Percentiles rank a stretch among this genome's conserved stretches.
phyloP scores from a whole-genome alignment of 1,140 invertebrate genomes.

The Temnothorax curvispinosus region DNA sequence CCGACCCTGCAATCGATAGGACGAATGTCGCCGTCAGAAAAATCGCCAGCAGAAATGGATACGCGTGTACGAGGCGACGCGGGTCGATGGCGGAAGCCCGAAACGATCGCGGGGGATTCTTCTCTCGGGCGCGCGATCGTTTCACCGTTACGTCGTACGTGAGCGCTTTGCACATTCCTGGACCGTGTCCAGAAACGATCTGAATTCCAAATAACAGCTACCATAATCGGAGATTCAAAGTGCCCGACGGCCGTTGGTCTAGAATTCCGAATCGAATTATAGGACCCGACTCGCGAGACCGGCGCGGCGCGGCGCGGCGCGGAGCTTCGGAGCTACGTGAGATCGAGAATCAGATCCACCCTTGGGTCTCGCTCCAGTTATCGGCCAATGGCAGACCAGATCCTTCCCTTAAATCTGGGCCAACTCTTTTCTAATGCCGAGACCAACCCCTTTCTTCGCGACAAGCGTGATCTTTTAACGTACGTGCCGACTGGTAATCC shows the following conservation, averaged over 20 bases:
- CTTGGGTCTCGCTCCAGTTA: constrained; percentile 78
- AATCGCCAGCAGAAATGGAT: not conserved
- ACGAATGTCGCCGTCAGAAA: not conserved
- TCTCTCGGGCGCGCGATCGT: constrained; percentile 48
- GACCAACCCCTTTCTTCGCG: constrained; percentile 31
- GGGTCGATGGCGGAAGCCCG: not conserved
- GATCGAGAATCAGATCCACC: constrained; percentile 72
- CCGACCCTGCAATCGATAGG: constrained; percentile 3
- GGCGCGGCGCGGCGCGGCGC: not conserved
- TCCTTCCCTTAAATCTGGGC: constrained; percentile 70
- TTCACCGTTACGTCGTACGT: constrained; percentile 70
- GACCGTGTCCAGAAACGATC: constrained; percentile 73
- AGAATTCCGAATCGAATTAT: constrained; percentile 45
- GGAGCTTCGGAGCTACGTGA: not conserved
- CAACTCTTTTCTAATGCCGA: constrained; percentile 42
- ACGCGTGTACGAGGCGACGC: not conserved
- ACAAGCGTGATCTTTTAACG: not conserved
- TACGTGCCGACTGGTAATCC: not conserved
- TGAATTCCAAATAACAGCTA: constrained; percentile 59
- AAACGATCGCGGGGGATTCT: constrained; percentile 46
- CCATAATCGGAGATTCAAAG: constrained; percentile 47
- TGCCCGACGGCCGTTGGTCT: constrained; percentile 35
- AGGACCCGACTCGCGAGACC: constrained; percentile 17
- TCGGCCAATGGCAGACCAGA: constrained; percentile 75
- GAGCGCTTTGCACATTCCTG: constrained; percentile 68